These are phyloP conservation scores for Sarcophilus harrisii DNA, from an alignment of 2,797 vertebrate species.

Conservation along the genomic window DNA sequence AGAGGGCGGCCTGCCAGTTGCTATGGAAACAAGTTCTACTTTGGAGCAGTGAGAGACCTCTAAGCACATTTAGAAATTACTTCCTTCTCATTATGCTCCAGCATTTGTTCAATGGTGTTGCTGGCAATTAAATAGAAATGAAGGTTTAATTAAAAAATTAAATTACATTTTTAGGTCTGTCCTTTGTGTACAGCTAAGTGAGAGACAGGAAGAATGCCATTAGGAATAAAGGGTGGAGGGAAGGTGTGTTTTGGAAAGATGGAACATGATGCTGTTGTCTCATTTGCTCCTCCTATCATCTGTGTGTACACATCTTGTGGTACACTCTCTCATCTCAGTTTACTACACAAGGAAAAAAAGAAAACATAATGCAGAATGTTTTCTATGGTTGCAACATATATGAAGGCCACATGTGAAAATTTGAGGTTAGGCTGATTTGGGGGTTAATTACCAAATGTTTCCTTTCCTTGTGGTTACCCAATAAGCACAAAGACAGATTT, in stretches of 20 bases:
- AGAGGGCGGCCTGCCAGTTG: constrained; percentile 78
- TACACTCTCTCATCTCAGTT: neutral
- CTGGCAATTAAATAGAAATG: constrained; percentile 77
- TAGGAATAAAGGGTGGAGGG: neutral
- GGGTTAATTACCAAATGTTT: neutral
- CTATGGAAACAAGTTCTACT: constrained; percentile 74
- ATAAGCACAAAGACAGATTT: neutral
- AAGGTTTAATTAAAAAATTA: constrained; percentile 74
- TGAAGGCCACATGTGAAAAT: neutral
- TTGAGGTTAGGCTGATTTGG: constrained; percentile 11
- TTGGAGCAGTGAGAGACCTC: constrained; percentile 60
- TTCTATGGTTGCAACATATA: neutral
- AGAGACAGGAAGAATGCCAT: neutral
- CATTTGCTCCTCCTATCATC: neutral
- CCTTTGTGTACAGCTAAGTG: constrained; percentile 41
- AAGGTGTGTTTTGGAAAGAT: constrained; percentile 36
- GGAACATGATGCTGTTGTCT: neutral
- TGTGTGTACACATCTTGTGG: neutral
- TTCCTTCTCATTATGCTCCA: constrained; percentile 74
- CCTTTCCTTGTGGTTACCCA: neutral
- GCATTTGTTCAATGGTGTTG: constrained; percentile 62
- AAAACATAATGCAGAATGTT: constrained; percentile 8
- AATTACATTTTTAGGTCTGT: constrained; percentile 69
- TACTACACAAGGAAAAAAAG: constrained; percentile 26
- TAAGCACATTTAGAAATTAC: constrained; percentile 52